Conservation (phyloP, 1,140 invertebrate species). For the Drosophila bocki region DNA sequence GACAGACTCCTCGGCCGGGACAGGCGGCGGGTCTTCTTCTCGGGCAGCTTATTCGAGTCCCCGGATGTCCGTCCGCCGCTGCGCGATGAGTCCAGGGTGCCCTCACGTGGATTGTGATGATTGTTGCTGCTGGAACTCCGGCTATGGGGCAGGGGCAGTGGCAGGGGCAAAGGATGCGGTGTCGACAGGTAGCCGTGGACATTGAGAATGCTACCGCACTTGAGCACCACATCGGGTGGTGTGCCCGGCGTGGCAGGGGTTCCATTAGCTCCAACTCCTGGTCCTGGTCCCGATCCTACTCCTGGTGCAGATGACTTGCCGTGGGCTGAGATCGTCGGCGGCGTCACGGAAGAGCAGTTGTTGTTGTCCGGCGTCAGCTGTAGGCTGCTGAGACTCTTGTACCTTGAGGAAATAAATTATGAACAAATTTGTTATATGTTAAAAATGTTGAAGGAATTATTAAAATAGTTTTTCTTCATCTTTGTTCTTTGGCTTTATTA, state of each 20-base stretch:
- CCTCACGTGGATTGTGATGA: constrained; percentile 85
- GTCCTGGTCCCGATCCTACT: constrained; percentile 23
- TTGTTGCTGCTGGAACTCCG: constrained; percentile 74
- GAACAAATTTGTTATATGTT: not conserved
- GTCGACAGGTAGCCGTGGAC: constrained; percentile 67
- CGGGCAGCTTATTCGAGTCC: constrained; percentile 92
- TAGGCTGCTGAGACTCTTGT: constrained; percentile 84
- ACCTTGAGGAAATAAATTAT: constrained; percentile 45
- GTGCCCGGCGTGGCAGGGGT: constrained; percentile 44
- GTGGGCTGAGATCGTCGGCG: constrained; percentile 81
- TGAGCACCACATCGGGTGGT: constrained; percentile 78
- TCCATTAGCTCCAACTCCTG: constrained; percentile 12
- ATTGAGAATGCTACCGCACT: constrained; percentile 77
- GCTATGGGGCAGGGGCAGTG: constrained; percentile 42
- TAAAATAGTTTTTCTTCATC: not conserved
- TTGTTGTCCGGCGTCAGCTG: constrained; percentile 82
- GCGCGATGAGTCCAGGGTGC: constrained; percentile 94
- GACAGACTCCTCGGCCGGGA: constrained; percentile 93
- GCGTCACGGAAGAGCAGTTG: constrained; percentile 57
- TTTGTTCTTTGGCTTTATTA: not conserved
- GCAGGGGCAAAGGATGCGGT: constrained; percentile 36
- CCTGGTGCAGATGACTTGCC: constrained; percentile 63
- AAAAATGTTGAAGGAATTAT: not conserved
- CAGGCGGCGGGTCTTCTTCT: constrained; percentile 91
- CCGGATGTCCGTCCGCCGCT: constrained; percentile 94